Percentiles rank a stretch among this genome's conserved stretches.
These are phyloP conservation scores for Drosophila mauritiana DNA, from an alignment of 1,140 invertebrate genomes.

Conservation along the genomic window DNA sequence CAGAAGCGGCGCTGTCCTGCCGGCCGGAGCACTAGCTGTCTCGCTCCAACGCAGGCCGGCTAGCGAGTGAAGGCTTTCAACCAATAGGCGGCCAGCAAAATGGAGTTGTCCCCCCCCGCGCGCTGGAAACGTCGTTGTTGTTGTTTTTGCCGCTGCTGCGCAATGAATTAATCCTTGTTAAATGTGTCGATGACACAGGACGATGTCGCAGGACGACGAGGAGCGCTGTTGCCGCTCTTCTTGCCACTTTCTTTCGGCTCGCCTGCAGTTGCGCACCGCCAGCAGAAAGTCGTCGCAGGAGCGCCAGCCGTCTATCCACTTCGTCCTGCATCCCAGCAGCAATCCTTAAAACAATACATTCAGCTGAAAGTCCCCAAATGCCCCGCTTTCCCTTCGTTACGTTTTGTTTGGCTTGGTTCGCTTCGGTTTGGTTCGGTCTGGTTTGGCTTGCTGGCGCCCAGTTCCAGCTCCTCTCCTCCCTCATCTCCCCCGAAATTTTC, in stretches of 20 bases:
- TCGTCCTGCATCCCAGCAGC: constrained; percentile 24
- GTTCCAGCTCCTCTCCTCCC: constrained; percentile 27
- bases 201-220: constrained; percentile 1
- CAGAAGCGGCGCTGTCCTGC: constrained; percentile 14
- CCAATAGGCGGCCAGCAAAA: constrained; percentile 62
- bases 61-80: background rate
- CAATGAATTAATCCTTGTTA: constrained; percentile 83
- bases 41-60: constrained; percentile 31
- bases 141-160: constrained; percentile 53
- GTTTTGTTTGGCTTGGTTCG: background rate
- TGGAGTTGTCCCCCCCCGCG: constrained; percentile 42
- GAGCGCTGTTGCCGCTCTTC: constrained; percentile 73
- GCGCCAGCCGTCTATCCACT: background rate
- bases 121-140: constrained; percentile 1
- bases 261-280: constrained; percentile 44
- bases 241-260: constrained; percentile 49
- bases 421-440: constrained; percentile 19
- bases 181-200: constrained; percentile 64
- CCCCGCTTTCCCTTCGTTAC: constrained; percentile 9
- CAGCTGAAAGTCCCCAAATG: constrained; percentile 62
- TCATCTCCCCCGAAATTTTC: background rate
- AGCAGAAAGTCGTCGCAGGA: background rate
- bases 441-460: constrained; percentile 34
- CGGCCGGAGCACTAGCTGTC: constrained; percentile 22
- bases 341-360: constrained; percentile 78